Conservation (phyloP, 2,888 invertebrate species). For the Phlogophora meticulosa region DNA sequence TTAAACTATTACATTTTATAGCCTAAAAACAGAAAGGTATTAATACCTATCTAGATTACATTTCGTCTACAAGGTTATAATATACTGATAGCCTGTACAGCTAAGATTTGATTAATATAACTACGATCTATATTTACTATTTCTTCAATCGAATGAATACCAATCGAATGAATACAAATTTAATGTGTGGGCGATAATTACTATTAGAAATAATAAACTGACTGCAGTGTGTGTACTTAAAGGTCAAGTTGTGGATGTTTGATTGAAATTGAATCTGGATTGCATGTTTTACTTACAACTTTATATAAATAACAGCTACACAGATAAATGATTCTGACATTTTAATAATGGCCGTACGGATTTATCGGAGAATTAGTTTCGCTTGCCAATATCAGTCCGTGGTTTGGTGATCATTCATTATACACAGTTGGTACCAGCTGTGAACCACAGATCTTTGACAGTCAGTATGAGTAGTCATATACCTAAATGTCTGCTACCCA, state of each 20-base stretch:
- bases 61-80: conserved; percentile 41
- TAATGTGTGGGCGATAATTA: conserved; percentile 12
- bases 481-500: too few relatives aligned
- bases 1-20: neutral
- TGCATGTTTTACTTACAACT: neutral
- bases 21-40: conserved; percentile 1
- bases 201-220: conserved; percentile 8
- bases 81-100: conserved; percentile 17
- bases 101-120: conserved; percentile 37
- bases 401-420: too few relatives aligned
- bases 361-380: too few relatives aligned
- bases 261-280: conserved; percentile 5
- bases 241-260: neutral
- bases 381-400: too few relatives aligned
- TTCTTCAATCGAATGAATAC: conserved; percentile 28
- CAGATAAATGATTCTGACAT: neutral
- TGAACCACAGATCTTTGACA: too few relatives aligned
- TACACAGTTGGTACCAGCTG: too few relatives aligned
- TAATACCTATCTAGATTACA: conserved; percentile 4
- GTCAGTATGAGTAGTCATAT: too few relatives aligned
- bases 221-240: neutral
- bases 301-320: neutral
- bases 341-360: too few relatives aligned
- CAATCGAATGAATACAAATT: too few relatives aligned
- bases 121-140: conserved; percentile 18